Base-by-base conservation (phyloP, 1,140 invertebrate species). In the Procambarus virginalis region DNA sequence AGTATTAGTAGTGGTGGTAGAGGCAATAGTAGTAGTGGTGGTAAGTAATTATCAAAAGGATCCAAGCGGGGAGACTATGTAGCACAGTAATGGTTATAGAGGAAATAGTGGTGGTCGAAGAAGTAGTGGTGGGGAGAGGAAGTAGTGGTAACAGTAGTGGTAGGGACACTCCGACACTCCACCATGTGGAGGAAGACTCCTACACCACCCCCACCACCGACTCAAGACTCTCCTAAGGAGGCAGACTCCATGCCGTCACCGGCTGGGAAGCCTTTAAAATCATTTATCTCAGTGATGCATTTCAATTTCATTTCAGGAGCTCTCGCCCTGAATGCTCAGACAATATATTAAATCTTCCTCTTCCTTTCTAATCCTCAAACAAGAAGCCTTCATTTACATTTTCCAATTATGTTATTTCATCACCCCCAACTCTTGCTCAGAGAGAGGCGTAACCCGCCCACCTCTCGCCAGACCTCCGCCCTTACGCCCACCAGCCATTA, bases 401-500 rank as follows among this genome's bases (percentile, higher is more conserved):
- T 91, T 91, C 90, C 90, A 91, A 91, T 91, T 91, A 91, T 91
- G 90, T 91, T 91, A 91, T 91, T 91, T 91, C 90, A 91, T 91
- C 90, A 86, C 90, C 81, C 84, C 17, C 12, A 64, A 64, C 60
- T 17, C 60, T 91, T 82, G 51, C 90, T 70, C 79, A 68, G 22
- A 10, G 46, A 91, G 58, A 49, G 90, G 90, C 90, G 85, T 83
- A 91, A 60, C 84, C 90, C 80, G 17, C n/a, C 12, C 58, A 12
- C 8, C 85, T 34, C 17, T 55, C 60, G 77, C 49, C 17, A 51
- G 51, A 76, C 14, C 48, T 83, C 68, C 84, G 55, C 85, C 90
- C 73, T 83, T 87, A 14, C 64, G 73, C 64, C 51, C 90, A 84
- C 45, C 60, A 81, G 90, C 64, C 90, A 91, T 86, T 87, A 86